phyloP scores from a whole-genome alignment of 2,113 vertebrate genomes.

The Gasterosteus aculeatus region DNA sequence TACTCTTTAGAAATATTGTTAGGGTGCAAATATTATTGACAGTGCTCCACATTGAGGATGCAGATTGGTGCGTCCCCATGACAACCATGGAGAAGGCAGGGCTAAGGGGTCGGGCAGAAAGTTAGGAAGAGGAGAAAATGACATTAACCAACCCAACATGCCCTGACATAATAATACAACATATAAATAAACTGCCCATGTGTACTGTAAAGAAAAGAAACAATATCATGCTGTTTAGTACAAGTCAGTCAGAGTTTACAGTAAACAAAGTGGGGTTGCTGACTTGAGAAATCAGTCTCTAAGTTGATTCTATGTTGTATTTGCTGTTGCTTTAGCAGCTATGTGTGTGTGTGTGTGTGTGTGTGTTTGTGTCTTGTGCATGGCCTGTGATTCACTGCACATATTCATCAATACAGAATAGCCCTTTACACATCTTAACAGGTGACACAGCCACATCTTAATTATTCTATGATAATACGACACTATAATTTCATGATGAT shows the following conservation, averaged over 20 bases:
- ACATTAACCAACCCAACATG: conserved; percentile 75
- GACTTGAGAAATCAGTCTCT: conserved; percentile 57
- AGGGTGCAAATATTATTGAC: conserved; percentile 76
- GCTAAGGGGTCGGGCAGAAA: conserved; percentile 25
- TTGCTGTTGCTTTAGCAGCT: conserved; percentile 68
- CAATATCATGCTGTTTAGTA: conserved; percentile 68
- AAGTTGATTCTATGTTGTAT: conserved; percentile 47
- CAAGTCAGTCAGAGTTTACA: conserved; percentile 54
- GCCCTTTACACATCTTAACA: conserved; percentile 75
- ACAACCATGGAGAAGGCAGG: conserved; percentile 58
- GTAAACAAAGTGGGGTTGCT: conserved; percentile 56
- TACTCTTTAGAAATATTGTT: conserved; percentile 73
- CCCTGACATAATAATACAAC: conserved; percentile 69
- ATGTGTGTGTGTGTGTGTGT: conserved; percentile 12
- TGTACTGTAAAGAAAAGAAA: conserved; percentile 43
- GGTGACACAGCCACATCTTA: conserved; percentile 65
- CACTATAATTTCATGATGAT: conserved; percentile 56
- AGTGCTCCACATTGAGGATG: conserved; percentile 71
- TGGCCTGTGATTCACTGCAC: conserved; percentile 47
- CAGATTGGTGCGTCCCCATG: conserved; percentile 69
- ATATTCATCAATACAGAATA: conserved; percentile 72
- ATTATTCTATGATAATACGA: conserved; percentile 56
- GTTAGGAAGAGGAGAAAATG: conserved; percentile 47
- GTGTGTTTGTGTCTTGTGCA: neutral
- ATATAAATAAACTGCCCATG: conserved; percentile 25